A percentile compares a stretch with the other conserved stretches of the same genome.
phyloP scores from a whole-genome alignment of 1,140 invertebrate species.

The Anthonomus grandis region DNA sequence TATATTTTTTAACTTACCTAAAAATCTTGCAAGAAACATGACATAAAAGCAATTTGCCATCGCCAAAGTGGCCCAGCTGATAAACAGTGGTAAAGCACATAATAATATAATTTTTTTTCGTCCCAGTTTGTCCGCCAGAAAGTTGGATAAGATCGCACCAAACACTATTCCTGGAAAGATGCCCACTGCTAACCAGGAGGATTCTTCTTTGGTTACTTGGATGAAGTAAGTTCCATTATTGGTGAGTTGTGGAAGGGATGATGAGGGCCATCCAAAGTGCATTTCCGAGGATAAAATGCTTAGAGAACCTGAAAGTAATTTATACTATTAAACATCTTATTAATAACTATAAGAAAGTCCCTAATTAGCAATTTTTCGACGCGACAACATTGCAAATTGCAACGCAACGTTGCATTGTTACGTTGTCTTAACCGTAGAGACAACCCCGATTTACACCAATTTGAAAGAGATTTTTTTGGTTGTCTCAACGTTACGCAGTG shows the following conservation, averaged over 20 bases:
- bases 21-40: conserved; percentile 28
- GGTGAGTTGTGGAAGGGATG: conserved; percentile 35
- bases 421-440: too few relatives aligned
- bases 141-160: conserved; percentile 51
- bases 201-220: conserved; percentile 44
- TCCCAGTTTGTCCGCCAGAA: conserved; percentile 55
- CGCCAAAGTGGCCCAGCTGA: conserved; percentile 60
- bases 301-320: conserved; percentile 31
- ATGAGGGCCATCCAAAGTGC: conserved; percentile 45
- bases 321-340: neutral
- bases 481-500: too few relatives aligned
- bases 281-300: conserved; percentile 39
- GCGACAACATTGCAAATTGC: too few relatives aligned
- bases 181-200: conserved; percentile 59
- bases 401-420: too few relatives aligned
- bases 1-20: conserved; percentile 10
- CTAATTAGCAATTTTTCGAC: neutral
- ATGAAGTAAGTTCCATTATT: conserved; percentile 32
- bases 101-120: conserved; percentile 64
- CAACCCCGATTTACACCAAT: too few relatives aligned
- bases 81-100: conserved; percentile 57
- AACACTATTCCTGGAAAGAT: conserved; percentile 49
- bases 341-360: conserved; percentile 5
- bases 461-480: too few relatives aligned
- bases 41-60: conserved; percentile 50